Percentiles rank a stretch among this genome's conserved stretches.
Conservation (phyloP, 2,113 vertebrate genomes). For the Herpetotheres cachinnans region DNA sequence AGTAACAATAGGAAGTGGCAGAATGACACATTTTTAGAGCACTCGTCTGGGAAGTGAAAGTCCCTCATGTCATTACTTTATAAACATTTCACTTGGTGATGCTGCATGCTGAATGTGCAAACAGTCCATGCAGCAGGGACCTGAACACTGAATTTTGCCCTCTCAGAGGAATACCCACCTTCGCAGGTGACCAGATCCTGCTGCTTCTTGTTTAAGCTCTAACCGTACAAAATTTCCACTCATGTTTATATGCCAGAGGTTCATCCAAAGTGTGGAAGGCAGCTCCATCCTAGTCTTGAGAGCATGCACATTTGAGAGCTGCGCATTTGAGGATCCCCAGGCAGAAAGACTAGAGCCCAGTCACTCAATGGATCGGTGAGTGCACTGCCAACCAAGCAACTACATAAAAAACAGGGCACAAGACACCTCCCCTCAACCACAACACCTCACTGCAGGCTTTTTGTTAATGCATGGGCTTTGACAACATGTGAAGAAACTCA, state of each 20-base stretch:
- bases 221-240: background rate
- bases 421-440: background rate
- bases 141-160: background rate
- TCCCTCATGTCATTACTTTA: background rate
- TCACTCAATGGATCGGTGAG: accelerated
- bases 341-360: background rate
- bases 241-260: background rate
- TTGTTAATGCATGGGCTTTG: background rate
- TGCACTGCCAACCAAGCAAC: background rate
- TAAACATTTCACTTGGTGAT: background rate
- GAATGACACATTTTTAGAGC: background rate
- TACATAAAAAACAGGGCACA: background rate
- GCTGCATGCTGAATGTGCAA: background rate
- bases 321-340: background rate
- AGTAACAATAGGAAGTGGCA: background rate
- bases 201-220: background rate
- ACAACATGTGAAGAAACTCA: background rate
- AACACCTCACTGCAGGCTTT: background rate
- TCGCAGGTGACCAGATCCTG: background rate
- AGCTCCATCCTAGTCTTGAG: background rate
- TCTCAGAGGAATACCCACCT: background rate
- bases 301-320: background rate
- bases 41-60: background rate
- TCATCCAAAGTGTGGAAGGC: background rate
- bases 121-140: background rate